A percentile compares a stretch with the other conserved stretches of the same genome.
These are phyloP conservation scores for Erythrolamprus reginae DNA, from an alignment of 2,113 vertebrate species.

Conservation along the genomic window DNA sequence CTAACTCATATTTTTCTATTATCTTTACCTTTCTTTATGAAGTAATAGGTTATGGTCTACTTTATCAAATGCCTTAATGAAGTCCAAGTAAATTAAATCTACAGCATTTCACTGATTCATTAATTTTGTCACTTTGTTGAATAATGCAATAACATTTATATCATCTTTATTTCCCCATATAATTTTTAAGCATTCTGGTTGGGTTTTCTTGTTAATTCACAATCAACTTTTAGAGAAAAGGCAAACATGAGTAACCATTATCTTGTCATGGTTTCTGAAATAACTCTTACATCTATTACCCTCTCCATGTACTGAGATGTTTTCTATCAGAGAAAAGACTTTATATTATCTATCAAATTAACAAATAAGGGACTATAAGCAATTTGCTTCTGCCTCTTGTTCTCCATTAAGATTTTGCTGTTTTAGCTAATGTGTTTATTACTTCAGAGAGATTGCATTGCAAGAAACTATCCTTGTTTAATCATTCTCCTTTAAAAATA, in stretches of 20 bases:
- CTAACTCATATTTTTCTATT: too few relatives aligned
- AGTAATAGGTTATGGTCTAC: too few relatives aligned
- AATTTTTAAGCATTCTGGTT: neutral
- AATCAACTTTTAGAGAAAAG: neutral
- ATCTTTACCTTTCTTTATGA: too few relatives aligned
- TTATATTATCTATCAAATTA: constrained; percentile 20
- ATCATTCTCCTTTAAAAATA: constrained; percentile 21
- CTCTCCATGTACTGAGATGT: neutral
- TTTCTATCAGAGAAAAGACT: neutral
- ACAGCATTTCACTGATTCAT: too few relatives aligned
- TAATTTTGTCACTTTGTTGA: too few relatives aligned
- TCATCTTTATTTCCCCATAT: neutral
- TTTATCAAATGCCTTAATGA: too few relatives aligned
- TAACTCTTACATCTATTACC: neutral
- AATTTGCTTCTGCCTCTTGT: neutral
- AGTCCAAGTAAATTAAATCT: too few relatives aligned
- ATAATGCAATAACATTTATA: too few relatives aligned
- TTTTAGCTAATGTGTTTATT: constrained; percentile 17
- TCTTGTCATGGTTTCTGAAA: neutral
- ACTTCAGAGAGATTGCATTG: neutral
- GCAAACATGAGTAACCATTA: neutral
- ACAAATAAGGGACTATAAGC: constrained; percentile 10
- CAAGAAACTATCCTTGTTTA: neutral
- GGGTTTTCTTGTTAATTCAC: neutral
- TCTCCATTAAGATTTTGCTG: constrained; percentile 2